Evolutionary conservation across 1,140 invertebrate species (phyloP), one percentile per base, ranked within the genome.

Genomic region (Drosophila teissieri): DNA sequence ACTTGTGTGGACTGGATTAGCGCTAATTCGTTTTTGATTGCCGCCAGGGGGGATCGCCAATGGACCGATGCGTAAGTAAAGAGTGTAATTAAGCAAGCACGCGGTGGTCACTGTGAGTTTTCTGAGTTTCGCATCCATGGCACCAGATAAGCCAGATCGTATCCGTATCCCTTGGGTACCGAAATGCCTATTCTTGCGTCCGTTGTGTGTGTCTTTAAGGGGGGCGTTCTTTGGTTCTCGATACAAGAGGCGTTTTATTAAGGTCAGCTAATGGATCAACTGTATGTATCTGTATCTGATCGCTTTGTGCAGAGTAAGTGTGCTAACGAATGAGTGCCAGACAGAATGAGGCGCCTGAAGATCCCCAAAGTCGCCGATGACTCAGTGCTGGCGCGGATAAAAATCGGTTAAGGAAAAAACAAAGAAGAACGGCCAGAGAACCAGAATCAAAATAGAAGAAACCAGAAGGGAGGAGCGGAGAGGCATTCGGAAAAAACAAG

Each of bases 361-460:
- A 45, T 75, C 61, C 73, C 70, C 40, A 44, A 75, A 75, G 53
- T 57, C 52, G 37, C 40, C 46, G 79, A 83, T 86, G 83, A 86
- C 70, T 86, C 83, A 86, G 56, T 72, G 54, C 4, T 11, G 42
- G 45, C 22, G 4, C 40, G 31, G 42, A 46, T 15, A 22, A 49
- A 49, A 22, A 49, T 17, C 48, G 48, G 48, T 10, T 15, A 22
- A 34, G 14, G 48, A 51, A 31, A 51, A 31, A 51, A 34, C 12
- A 51, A 51, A 17, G 22, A 49, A 60, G 24, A 45, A 53, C n/a
- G 15, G 7, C 37, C 64, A 51, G 49, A 69, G 74, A 81, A 63
- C 60, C 55, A 88, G 83, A 88, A 86, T 88, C 83, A 86, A 86
- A 86, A 86, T 86, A 86, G 83, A 86, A 83, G 67, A 72, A 72